Evolutionary conservation across 2,113 vertebrate genomes (phyloP), one percentile per base, ranked within the genome.

Genomic region (Gila orcuttii): DNA sequence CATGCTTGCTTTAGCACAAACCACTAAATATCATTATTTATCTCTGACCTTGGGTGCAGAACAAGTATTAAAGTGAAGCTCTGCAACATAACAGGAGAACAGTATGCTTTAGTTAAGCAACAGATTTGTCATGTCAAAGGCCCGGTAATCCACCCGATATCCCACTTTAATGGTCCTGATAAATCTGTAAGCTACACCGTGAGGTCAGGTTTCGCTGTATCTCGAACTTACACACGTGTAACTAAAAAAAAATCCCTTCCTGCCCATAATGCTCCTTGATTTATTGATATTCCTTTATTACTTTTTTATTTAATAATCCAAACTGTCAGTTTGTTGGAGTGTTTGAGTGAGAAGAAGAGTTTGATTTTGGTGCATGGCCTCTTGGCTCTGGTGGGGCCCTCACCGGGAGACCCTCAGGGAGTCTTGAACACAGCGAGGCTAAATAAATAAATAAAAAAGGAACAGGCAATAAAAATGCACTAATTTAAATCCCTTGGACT

Each of bases 41-140:
- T 73, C 39, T 17, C 52, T 73, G 21, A 73, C 21, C 15, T 21
- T 68, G 21, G 64, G 28, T 55, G 42, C 69, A 62, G 36, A 69
- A 57, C 19, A 15, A 23, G 21, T 25, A 6, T 62, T 62, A 28
- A 62, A 62, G 55, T 42, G 68, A 71, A 86, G 89, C 92, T 91
- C 93, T 88, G 91, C 93, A 93, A 93, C 91, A 93, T 93, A 90
- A 95, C 87, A 89, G 89, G 92, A 80, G 91, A 93, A 93, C 88
- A 91, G 90, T 93, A 87, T 90, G 87, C 89, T 91, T 91, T 85
- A 80, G 47, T 90, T 90, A 90, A 92, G 92, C 93, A 90, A 88
- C 88, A 82, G 83, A 93, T 94, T 93, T 94, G 94, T 93, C 92
- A 93, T 93, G 92, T 94, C 93, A 94, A 90, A 86, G 57, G 87